Percentiles rank a stretch among this genome's conserved stretches.
phyloP scores from a whole-genome alignment of 2,113 vertebrate genomes.

The Apteryx owenii region DNA sequence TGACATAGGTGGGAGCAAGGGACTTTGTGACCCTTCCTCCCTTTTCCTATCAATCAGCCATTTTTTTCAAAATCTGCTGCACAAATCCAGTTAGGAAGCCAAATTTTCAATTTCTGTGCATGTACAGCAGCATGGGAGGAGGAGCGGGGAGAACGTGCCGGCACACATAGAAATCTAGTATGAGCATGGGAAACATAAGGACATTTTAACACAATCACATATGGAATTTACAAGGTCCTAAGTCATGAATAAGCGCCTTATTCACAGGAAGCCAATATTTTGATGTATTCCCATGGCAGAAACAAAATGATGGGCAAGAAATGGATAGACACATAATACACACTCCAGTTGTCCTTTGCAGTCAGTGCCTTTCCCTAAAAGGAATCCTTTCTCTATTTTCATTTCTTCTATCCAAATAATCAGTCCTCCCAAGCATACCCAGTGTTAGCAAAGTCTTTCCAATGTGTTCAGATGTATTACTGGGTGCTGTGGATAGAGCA shows the following conservation, averaged over 20 bases:
- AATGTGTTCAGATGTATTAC: slow-evolving; percentile 21
- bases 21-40: not conserved
- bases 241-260: slow-evolving; percentile 49
- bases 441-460: slow-evolving; percentile 25
- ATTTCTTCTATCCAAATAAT: slow-evolving; percentile 57
- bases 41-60: not conserved
- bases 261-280: slow-evolving; percentile 62
- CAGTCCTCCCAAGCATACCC: not conserved
- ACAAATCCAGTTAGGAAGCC: not conserved
- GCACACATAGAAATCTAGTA: slow-evolving; percentile 16
- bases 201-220: slow-evolving; percentile 49
- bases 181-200: slow-evolving; percentile 45
- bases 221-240: slow-evolving; percentile 57
- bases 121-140: not conserved
- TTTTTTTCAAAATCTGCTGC: not conserved
- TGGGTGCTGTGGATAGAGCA: slow-evolving; percentile 48
- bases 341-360: slow-evolving; percentile 49
- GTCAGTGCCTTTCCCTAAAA: slow-evolving; percentile 13
- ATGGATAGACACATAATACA: slow-evolving; percentile 38
- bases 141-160: not conserved
- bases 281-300: slow-evolving; percentile 42
- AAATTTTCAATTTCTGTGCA: not conserved
- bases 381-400: slow-evolving; percentile 35
- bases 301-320: slow-evolving; percentile 51
- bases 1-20: not conserved